phyloP scores from a whole-genome alignment of 2,113 vertebrate genomes.

The western clawed frog (Xenopus tropicalis) region UCB_Xtro_10.0 CM004451.2:6188001-6188500 shows the following conservation, averaged over 20 bases:
- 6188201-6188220: constrained; percentile 55
- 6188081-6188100: constrained; percentile 32
- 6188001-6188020: constrained; percentile 48
- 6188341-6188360: constrained; percentile 64
- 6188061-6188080: constrained; percentile 55
- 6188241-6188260: too few relatives aligned
- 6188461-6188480: constrained; percentile 48
- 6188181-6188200: constrained; percentile 56
- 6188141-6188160: constrained; percentile 6
- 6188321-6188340: constrained; percentile 45
- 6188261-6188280: too few relatives aligned
- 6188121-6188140: constrained; percentile 55
- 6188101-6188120: constrained; percentile 48
- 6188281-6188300: too few relatives aligned
- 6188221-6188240: too few relatives aligned
- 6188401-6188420: constrained; percentile 64
- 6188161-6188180: constrained; percentile 50
- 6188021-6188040: constrained; percentile 51
- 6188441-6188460: constrained; percentile 60
- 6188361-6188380: constrained; percentile 58
- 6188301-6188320: too few relatives aligned
- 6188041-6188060: constrained; percentile 45
- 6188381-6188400: constrained; percentile 66
- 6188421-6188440: constrained; percentile 69
- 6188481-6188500: neutral